Conservation (phyloP, 2,113 vertebrate species). For the Pituophis catenifer region DNA sequence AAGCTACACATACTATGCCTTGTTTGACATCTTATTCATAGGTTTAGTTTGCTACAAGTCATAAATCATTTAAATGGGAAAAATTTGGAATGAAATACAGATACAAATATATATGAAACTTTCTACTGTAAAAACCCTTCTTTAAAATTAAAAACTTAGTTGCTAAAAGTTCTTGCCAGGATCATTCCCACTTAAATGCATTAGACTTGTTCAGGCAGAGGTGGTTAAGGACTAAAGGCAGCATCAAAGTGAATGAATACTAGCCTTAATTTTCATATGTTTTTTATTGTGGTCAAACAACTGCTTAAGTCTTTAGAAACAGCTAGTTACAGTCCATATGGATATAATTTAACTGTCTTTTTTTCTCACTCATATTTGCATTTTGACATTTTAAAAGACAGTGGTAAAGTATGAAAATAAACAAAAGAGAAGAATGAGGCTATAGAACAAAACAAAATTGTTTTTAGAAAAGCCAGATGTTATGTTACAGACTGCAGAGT, state of each 20-base stretch:
- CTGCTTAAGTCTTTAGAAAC: constrained; percentile 50
- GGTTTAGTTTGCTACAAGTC: not conserved
- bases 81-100: not conserved
- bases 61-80: not conserved
- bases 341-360: constrained; percentile 67
- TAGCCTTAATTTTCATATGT: constrained; percentile 49
- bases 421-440: constrained; percentile 14
- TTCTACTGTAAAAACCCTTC: constrained; percentile 40
- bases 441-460: constrained; percentile 34
- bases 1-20: not conserved
- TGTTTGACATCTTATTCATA: not conserved
- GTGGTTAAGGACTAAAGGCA: constrained; percentile 40
- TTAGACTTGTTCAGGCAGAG: constrained; percentile 13
- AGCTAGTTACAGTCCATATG: constrained; percentile 62
- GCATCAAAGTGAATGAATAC: constrained; percentile 50
- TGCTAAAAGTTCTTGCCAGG: not conserved
- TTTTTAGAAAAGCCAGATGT: constrained; percentile 58
- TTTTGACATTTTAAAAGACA: constrained; percentile 63
- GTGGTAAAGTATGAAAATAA: constrained; percentile 55
- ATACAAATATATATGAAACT: constrained; percentile 14
- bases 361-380: constrained; percentile 58
- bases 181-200: not conserved
- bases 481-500: constrained; percentile 31
- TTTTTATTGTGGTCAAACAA: constrained; percentile 61
- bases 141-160: constrained; percentile 9